Conservation (phyloP, 2,113 vertebrate species). For the Coturnix japonica region DNA sequence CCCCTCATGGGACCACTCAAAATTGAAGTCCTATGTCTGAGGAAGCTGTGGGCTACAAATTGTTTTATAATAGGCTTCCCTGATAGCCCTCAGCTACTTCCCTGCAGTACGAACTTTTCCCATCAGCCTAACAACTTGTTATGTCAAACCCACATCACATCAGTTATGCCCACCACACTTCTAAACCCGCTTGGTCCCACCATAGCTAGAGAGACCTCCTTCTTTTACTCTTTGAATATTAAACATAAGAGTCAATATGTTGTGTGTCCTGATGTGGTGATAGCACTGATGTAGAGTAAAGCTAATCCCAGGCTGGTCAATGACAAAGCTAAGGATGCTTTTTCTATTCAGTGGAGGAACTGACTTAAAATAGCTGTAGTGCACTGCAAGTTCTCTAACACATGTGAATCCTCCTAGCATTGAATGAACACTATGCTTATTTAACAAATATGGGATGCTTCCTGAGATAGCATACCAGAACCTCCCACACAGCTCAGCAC, state of each 20-base stretch:
- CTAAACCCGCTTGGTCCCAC: background rate
- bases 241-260: fast-evolving
- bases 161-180: background rate
- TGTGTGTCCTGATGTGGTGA: fast-evolving
- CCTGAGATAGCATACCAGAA: background rate
- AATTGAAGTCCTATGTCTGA: background rate
- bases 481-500: background rate
- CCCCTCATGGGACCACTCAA: background rate
- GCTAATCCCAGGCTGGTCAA: background rate
- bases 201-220: background rate
- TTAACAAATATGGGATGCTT: background rate
- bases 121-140: background rate
- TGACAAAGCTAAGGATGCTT: background rate
- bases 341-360: background rate
- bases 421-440: background rate
- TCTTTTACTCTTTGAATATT: background rate
- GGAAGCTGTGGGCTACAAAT: background rate
- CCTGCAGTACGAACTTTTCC: background rate
- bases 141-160: background rate
- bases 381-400: background rate
- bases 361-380: background rate
- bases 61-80: background rate
- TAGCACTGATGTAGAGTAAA: fast-evolving
- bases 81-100: fast-evolving
- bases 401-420: background rate